Evolutionary conservation across 2,113 vertebrate genomes (phyloP).

Genomic region (Oxygymnocypris stewartii): DNA sequence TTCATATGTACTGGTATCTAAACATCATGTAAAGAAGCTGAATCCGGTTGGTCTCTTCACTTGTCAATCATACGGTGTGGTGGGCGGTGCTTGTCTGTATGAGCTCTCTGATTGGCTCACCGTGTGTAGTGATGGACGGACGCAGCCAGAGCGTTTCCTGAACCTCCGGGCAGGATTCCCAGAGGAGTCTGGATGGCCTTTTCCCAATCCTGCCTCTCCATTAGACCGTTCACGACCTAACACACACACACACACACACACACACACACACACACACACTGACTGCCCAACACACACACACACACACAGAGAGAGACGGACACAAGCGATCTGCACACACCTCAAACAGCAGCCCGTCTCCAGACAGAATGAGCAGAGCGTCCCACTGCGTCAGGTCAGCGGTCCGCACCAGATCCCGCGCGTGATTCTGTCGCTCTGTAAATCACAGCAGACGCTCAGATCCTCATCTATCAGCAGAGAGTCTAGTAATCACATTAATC

Average conservation of each 20-base stretch:
- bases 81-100: background rate
- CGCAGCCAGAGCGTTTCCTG: slow-evolving; percentile 90
- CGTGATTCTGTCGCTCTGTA: slow-evolving; percentile 83
- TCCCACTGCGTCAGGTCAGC: slow-evolving; percentile 82
- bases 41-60: background rate
- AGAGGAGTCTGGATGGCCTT: slow-evolving; percentile 83
- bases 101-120: slow-evolving; percentile 71
- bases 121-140: slow-evolving; percentile 90
- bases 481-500: background rate
- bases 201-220: slow-evolving; percentile 90
- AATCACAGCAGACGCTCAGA: background rate
- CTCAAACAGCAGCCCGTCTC: slow-evolving; percentile 87
- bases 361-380: slow-evolving; percentile 83
- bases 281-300: background rate
- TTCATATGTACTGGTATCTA: background rate
- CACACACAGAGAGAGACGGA: slow-evolving; percentile 33
- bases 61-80: background rate
- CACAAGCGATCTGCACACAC: slow-evolving; percentile 63
- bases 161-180: slow-evolving; percentile 89
- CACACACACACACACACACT: background rate
- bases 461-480: background rate
- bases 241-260: slow-evolving; percentile 30
- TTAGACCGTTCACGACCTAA: slow-evolving; percentile 94
- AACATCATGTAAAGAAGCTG: background rate
- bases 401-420: slow-evolving; percentile 79